phyloP scores from a whole-genome alignment of 2,888 invertebrate species.

The Linyphia triangularis region DNA sequence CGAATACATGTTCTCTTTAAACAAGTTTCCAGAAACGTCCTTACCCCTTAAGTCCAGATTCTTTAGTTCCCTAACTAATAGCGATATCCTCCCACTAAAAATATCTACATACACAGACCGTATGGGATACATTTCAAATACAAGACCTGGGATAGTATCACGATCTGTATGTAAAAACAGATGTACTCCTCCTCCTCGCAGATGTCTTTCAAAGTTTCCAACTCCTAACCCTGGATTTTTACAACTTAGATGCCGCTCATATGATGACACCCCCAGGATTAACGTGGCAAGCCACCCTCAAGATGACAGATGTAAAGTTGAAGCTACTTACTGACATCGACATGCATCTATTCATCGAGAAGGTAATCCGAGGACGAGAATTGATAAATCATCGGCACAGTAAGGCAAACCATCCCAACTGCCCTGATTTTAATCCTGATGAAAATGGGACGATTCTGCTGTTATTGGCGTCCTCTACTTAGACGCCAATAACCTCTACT shows the following conservation, averaged over 20 bases:
- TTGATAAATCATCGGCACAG: too few species aligned
- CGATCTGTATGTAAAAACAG: too few species aligned
- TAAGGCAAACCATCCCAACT: too few species aligned
- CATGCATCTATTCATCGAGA: too few species aligned
- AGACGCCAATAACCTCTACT: too few species aligned
- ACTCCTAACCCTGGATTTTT: slow-evolving; percentile 73
- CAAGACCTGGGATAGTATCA: slow-evolving; percentile 76
- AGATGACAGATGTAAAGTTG: too few species aligned
- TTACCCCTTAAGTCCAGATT: background rate
- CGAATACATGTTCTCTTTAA: slow-evolving; percentile 1
- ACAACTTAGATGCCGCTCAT: slow-evolving; percentile 68
- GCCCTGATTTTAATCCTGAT: too few species aligned
- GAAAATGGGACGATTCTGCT: too few species aligned
- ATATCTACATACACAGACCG: background rate
- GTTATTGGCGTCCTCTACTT: too few species aligned
- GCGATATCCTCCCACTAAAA: background rate
- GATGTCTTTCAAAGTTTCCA: slow-evolving; percentile 79
- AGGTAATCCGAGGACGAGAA: too few species aligned
- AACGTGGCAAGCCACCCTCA: slow-evolving; percentile 78
- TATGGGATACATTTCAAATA: background rate
- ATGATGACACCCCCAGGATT: slow-evolving; percentile 78
- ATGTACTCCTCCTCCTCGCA: slow-evolving; percentile 77
- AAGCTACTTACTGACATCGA: background rate
- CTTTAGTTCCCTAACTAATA: background rate
- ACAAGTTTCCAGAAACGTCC: background rate